These are phyloP conservation scores for Teleogryllus oceanicus DNA, from an alignment of 2,888 invertebrate genomes.

Conservation along the genomic window DNA sequence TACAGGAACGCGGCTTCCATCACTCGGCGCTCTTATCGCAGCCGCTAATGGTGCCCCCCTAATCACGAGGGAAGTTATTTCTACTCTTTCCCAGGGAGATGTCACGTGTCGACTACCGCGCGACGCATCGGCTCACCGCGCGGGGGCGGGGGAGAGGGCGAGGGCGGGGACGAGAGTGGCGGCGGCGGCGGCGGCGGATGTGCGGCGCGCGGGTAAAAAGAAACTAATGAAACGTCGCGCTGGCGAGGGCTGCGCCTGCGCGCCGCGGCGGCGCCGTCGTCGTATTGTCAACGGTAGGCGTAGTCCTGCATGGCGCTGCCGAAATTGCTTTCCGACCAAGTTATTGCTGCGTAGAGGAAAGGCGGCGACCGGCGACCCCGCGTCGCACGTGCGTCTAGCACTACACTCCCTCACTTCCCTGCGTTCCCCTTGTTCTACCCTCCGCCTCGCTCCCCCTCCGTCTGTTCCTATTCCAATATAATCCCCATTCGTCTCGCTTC, in stretches of 20 bases:
- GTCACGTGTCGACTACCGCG: neutral
- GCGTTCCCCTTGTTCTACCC: neutral
- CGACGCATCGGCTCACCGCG: neutral
- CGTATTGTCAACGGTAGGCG: neutral
- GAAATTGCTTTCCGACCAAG: neutral
- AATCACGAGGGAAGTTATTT: conserved; percentile 7
- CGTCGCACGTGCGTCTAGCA: neutral
- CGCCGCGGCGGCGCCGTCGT: neutral
- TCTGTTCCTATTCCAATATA: neutral
- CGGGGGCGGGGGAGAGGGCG: neutral
- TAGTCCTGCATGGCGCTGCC: neutral
- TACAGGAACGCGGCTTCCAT: neutral
- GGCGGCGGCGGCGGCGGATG: neutral
- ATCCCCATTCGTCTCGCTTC: too few species aligned
- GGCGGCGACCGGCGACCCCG: neutral
- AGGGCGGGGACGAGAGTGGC: neutral
- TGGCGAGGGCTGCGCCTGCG: neutral
- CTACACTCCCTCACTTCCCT: neutral
- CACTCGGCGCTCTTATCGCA: neutral
- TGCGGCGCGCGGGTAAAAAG: neutral
- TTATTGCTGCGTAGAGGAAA: neutral
- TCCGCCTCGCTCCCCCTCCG: neutral
- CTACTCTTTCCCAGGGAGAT: neutral
- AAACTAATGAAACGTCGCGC: neutral
- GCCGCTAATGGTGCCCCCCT: neutral